These are phyloP conservation scores for Anniella stebbinsi DNA, from an alignment of 2,797 vertebrate genomes.

Conservation along the genomic window DNA sequence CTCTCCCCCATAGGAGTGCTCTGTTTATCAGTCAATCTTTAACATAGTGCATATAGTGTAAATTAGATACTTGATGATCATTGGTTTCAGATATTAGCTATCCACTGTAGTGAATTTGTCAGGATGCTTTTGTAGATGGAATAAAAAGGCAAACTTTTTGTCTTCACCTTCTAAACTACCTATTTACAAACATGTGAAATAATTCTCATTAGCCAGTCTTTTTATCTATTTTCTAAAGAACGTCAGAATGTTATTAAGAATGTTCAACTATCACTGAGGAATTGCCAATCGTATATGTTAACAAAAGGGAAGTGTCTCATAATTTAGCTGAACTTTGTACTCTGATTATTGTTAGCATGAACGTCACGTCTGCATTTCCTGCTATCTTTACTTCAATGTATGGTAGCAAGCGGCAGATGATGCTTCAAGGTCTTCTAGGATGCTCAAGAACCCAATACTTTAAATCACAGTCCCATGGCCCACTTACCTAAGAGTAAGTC, in stretches of 20 bases:
- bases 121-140: background rate
- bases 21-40: no score
- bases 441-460: background rate
- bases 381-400: background rate
- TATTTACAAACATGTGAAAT: background rate
- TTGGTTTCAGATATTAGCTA: no score
- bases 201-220: constrained; percentile 45
- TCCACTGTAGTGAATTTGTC: background rate
- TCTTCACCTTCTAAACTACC: background rate
- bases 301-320: constrained; percentile 27
- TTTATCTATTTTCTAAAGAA: constrained; percentile 28
- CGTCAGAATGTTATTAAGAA: constrained; percentile 37
- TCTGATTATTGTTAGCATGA: constrained; percentile 50
- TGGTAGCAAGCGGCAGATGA: background rate
- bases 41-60: no score
- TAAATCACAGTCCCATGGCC: background rate
- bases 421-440: background rate
- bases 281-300: constrained; percentile 35
- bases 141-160: background rate
- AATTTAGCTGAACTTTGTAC: constrained; percentile 32
- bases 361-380: constrained; percentile 39
- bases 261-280: constrained; percentile 37
- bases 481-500: background rate
- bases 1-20: no score
- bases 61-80: no score